Base-by-base conservation (phyloP, 2,888 invertebrate species). In the Ethmia dodecea region DNA sequence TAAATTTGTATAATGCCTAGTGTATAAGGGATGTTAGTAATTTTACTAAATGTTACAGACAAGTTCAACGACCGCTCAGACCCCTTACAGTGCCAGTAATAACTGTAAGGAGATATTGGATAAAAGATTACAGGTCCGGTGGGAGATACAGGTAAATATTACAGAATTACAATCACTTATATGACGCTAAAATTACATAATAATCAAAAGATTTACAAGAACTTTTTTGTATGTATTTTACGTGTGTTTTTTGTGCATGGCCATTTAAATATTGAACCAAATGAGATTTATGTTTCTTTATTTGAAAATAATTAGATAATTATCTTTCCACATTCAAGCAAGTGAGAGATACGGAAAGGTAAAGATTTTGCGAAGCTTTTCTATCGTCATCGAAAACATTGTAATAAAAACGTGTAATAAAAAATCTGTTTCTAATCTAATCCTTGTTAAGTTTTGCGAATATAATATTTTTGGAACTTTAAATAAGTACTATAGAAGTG, bases 101-200 rank as follows among this genome's bases (percentile, higher is more conserved):
- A 96, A 95, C 69, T 97, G 96, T 75, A 92, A 94, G 42, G 95
- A 96, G 70, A 88, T 96, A 49, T 79, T 96, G 52, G 91, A 93
- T 41, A 93, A 93, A 55, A 89, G 93, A 45, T 79, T 97, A 39
- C 96, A 96, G 80, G 93, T 97, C 10, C 92, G 93, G 47, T 97
- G 97, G 97, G 92, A 94, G 58, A 75, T 94, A 33, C 90, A 92
- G 73, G 92, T 89, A 43, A 67, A 38, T 52, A 43, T 42, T 9
- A 22, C n/a, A n/a, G n/a, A n/a, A n/a, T n/a, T n/a, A n/a, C n/a
- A n/a, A n/a, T n/a, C n/a, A n/a, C n/a, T n/a, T n/a, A n/a, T n/a
- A n/a, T n/a, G n/a, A n/a, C n/a, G n/a, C n/a, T n/a, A n/a, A n/a
- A n/a, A n/a, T n/a, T n/a, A n/a, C n/a, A n/a, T n/a, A n/a, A n/a